Evolutionary conservation across 2,113 vertebrate species (phyloP), one percentile per base, ranked within the genome.

Genomic region (Labeo catla): DNA sequence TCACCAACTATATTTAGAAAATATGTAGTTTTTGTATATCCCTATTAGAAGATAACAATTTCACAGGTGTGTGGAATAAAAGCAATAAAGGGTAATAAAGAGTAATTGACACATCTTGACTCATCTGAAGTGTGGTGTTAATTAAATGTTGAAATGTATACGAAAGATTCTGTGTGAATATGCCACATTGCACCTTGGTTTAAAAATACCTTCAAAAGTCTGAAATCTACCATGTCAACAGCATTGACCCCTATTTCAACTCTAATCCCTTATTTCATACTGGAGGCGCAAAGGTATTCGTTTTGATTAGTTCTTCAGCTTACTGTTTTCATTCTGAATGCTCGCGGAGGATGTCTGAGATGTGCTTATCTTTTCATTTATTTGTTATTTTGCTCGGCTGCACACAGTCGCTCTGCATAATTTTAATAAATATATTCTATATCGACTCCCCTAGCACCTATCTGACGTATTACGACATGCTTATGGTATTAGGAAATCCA

Each of bases 231-330:
- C n/a, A 10, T 16, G 13, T 11, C 45, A 83, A 83, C 49, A 83
- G 28, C 10, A 70, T 9, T 83, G 81, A 70, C 28, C 28, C 3
- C 23, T 68, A 52, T 70, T 70, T 70, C 23, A 52, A 70, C 10
- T 70, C 2, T 39, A 83, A 39, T 83, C 45, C 34, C 47, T 52
- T 65, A 81, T 65, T 63, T 68, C 45, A 68, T 68, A 81, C n/a
- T 49, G 79, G 43, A 66, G 39, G 36, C 61, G 11, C 49, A 85
- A 68, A 78, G 49, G 36, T 34, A 68, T 68, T 86, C 10, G 5
- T 61, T 81, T 86, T 50, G 52, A 74, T 73, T 61, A 74, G 43
- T 81, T 80, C 68, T 50, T 5, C 54, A 63, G 47, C 28, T 36
- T 52, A 74, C 39, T 13, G 57, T 47, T 72, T 59, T 19, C 65